These are phyloP conservation scores for Psilopogon haemacephalus DNA, from an alignment of 2,113 vertebrate genomes.

Conservation along the genomic window DNA sequence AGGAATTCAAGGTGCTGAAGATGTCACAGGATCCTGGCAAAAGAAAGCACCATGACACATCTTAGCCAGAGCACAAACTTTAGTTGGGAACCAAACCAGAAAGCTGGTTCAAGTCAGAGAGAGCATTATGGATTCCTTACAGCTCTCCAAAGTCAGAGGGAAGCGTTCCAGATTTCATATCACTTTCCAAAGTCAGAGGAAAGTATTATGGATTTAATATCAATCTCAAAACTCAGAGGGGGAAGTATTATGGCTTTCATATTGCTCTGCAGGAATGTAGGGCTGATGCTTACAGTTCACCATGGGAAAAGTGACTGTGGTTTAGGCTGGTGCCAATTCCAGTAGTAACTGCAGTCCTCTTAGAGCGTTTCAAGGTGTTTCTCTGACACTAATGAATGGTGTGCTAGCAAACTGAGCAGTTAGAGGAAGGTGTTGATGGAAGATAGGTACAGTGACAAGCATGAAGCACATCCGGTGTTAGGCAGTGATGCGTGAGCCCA, in stretches of 20 bases:
- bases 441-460: background rate
- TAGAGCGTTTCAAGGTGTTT: background rate
- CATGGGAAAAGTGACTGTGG: background rate
- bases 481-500: background rate
- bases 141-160: too few species aligned
- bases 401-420: background rate
- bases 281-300: background rate
- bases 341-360: background rate
- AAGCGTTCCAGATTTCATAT: too few species aligned
- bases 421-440: constrained; percentile 1
- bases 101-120: background rate
- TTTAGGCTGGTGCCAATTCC: background rate
- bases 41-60: background rate
- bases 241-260: background rate
- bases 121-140: background rate
- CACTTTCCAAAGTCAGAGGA: too few species aligned
- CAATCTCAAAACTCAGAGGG: background rate
- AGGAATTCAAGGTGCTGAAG: background rate
- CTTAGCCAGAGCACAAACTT: background rate
- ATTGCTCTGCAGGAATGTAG: background rate
- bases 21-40: background rate
- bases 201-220: too few species aligned
- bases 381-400: background rate
- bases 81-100: background rate
- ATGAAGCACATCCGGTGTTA: background rate